Evolutionary conservation across 2,888 invertebrate genomes (phyloP), one percentile per base, ranked within the genome.

Genomic region (Drosophila mercatorum): DNA sequence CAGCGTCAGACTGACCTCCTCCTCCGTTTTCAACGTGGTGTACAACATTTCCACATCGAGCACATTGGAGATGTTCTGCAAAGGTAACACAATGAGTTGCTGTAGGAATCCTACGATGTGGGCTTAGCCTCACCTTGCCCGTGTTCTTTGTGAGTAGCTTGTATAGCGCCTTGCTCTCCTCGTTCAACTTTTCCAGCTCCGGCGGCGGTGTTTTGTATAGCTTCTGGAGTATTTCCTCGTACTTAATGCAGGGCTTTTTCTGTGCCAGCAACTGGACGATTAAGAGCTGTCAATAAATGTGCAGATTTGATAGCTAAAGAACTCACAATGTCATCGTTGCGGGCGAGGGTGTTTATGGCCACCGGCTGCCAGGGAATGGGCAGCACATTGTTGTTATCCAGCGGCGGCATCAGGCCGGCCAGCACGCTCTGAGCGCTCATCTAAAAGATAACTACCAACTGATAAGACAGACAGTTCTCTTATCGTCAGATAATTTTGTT

Each of bases 351-450:
- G 92, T 97, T 96, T 2, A 98, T 95, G 8, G 98, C 97, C 69
- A 98, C 95, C 0, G 98, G 98, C 87, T 97, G 96, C 98, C 98
- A 98, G 1, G 93, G 91, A 63, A 95, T 91, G n/a, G 93, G 93
- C 38, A 93, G 72, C 12, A 88, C 72, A 73, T 92, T 92, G 51
- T 83, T 88, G 62, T 91, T 91, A 55, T 92, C 90, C 68, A 94
- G 83, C 41, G 92, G 92, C n/a, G 93, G 91, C 76, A 94, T 89
- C 75, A 95, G 93, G 0, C 97, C 98, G 0, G 97, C 97, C 44
- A 97, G 93, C 70, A 97, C 82, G 69, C 91, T 90, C 90, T 96
- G 95, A 0, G 97, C 98, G 89, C 97, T 98, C 96, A 97, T 96
- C 86, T 87, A 83, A 85, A 83, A 87, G 88, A 86, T 81, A 97